Evolutionary conservation across 92 coral and sea anemone species (phyloP).

Genomic region (Metridium senile): DNA sequence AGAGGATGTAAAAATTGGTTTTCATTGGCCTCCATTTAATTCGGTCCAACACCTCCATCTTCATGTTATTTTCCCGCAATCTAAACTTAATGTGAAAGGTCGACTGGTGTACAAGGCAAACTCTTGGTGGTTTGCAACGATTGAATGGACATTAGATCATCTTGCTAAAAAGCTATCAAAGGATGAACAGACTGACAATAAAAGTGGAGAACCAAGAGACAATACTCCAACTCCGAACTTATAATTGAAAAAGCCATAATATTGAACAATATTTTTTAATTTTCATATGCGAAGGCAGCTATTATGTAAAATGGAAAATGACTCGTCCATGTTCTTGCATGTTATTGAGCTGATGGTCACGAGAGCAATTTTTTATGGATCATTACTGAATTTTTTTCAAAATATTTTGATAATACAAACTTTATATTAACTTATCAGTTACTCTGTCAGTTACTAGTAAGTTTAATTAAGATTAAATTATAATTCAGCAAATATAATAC

Average conservation of each 20-base stretch:
- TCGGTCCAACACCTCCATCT: constrained; percentile 83
- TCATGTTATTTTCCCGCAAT: constrained; percentile 75
- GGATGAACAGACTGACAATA: too few species aligned
- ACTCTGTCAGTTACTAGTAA: too few species aligned
- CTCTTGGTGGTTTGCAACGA: constrained; percentile 79
- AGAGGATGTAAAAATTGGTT: constrained; percentile 64
- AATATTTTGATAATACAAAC: too few species aligned
- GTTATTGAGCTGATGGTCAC: too few species aligned
- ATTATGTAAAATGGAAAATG: too few species aligned
- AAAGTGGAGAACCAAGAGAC: not conserved
- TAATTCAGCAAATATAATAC: too few species aligned
- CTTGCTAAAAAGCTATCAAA: constrained; percentile 38
- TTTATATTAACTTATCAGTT: too few species aligned
- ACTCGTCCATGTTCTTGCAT: too few species aligned
- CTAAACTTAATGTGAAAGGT: constrained; percentile 62
- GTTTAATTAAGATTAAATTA: too few species aligned
- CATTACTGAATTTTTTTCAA: too few species aligned
- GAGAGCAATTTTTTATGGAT: too few species aligned
- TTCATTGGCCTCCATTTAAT: constrained; percentile 93
- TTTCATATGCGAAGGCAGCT: too few species aligned
- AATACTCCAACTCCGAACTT: not conserved
- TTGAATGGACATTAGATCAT: constrained; percentile 67
- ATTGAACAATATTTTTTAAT: not conserved
- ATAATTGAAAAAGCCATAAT: not conserved
- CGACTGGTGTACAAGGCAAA: constrained; percentile 64